A percentile compares a stretch with the other conserved stretches of the same genome.
These are phyloP conservation scores for Pteromalus puparum DNA, from an alignment of 1,140 invertebrate species.

Conservation along the genomic window DNA sequence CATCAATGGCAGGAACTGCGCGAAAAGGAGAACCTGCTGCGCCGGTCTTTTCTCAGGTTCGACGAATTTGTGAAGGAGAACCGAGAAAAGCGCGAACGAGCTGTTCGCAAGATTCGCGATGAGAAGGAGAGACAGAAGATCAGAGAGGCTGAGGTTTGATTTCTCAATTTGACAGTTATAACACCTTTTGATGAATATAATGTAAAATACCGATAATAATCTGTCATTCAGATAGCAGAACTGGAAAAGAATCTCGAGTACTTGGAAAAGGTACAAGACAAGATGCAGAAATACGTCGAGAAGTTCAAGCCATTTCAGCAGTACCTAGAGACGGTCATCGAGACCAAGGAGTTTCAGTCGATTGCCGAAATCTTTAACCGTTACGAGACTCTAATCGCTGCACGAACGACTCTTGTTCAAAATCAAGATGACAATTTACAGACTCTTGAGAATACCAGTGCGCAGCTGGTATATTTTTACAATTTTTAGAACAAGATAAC, in stretches of 20 bases:
- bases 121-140: conserved; percentile 69
- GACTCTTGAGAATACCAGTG: conserved; percentile 60
- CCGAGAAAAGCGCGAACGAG: conserved; percentile 77
- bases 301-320: conserved; percentile 77
- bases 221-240: conserved; percentile 59
- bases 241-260: conserved; percentile 68
- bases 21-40: conserved; percentile 72
- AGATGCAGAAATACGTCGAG: conserved; percentile 75
- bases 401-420: conserved; percentile 61
- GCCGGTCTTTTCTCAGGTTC: conserved; percentile 77
- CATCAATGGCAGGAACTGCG: conserved; percentile 75
- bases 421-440: conserved; percentile 64
- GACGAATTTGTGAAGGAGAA: conserved; percentile 79
- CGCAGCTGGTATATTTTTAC: conserved; percentile 63
- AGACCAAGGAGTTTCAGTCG: conserved; percentile 75
- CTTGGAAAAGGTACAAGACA: conserved; percentile 72
- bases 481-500: not conserved
- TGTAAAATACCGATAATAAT: not conserved
- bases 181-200: not conserved
- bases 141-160: conserved; percentile 59
- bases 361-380: conserved; percentile 77
- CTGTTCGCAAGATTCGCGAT: conserved; percentile 74
- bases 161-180: conserved; percentile 7
- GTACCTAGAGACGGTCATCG: conserved; percentile 75
- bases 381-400: conserved; percentile 75